Evolutionary conservation across 2,888 invertebrate species (phyloP).

Genomic region (Alviniconcha strummeri): DNA sequence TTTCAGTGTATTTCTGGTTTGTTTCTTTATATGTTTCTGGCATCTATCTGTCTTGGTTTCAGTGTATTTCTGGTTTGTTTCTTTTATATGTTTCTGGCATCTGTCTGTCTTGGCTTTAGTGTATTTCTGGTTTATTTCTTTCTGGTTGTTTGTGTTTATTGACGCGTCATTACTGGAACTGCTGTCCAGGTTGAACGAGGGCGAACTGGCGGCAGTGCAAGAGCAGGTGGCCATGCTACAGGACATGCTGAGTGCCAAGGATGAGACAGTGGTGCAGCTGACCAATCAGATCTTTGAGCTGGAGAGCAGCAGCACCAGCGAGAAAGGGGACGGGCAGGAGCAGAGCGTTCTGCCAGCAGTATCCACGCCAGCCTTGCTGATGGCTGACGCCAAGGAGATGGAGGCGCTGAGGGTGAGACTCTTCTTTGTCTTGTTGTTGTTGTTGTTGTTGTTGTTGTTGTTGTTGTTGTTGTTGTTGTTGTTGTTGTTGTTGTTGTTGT

Average conservation of each 20-base stretch:
- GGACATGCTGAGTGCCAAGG: slow-evolving; percentile 72
- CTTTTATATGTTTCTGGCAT: too few relatives aligned
- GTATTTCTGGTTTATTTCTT: too few relatives aligned
- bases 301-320: slow-evolving; percentile 47
- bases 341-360: not conserved
- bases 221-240: slow-evolving; percentile 68
- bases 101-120: too few relatives aligned
- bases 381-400: slow-evolving; percentile 49
- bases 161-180: too few relatives aligned
- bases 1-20: too few relatives aligned
- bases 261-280: slow-evolving; percentile 71
- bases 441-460: too few relatives aligned
- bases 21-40: too few relatives aligned
- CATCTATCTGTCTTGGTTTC: too few relatives aligned
- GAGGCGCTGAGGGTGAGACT: slow-evolving; percentile 51
- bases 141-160: too few relatives aligned
- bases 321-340: slow-evolving; percentile 18
- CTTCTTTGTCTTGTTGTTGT: not conserved
- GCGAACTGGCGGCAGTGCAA: slow-evolving; percentile 59
- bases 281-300: slow-evolving; percentile 71
- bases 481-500: not conserved
- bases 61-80: too few relatives aligned
- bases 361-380: slow-evolving; percentile 21
- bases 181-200: slow-evolving; percentile 55
- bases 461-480: not conserved